Conservation (phyloP, 2,113 vertebrate genomes). For the Protobothrops flavoviridis region DNA sequence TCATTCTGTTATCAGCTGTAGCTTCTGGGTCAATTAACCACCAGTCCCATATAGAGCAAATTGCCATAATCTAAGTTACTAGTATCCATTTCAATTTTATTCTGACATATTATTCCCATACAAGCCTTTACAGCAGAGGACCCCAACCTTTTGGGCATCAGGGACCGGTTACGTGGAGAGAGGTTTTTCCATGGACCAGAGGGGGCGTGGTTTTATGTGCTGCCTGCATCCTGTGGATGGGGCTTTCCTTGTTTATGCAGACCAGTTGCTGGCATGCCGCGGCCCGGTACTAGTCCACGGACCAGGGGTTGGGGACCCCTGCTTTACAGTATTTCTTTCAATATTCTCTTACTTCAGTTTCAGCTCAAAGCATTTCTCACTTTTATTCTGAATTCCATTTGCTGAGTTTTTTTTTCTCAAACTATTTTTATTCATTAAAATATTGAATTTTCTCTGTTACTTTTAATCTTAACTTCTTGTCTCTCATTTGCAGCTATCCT, state of each 20-base stretch:
- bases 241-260: too few relatives aligned
- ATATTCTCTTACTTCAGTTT: background rate
- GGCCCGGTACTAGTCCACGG: too few relatives aligned
- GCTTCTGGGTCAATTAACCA: background rate
- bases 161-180: too few relatives aligned
- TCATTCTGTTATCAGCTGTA: background rate
- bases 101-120: background rate
- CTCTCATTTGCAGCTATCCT: background rate
- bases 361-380: background rate
- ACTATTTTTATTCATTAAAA: background rate
- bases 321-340: background rate
- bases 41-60: background rate
- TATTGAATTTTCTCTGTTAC: background rate
- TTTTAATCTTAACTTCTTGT: background rate
- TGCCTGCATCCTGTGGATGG: too few relatives aligned
- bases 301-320: too few relatives aligned
- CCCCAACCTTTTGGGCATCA: too few relatives aligned
- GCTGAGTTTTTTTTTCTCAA: background rate
- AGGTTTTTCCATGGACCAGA: too few relatives aligned
- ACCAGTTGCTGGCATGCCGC: too few relatives aligned
- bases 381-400: background rate
- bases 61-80: background rate
- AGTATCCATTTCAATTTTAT: background rate
- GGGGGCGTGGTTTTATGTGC: too few relatives aligned
- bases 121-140: background rate